These are phyloP conservation scores for Ornithoptera priamus DNA, from an alignment of 2,888 invertebrate genomes.

Conservation along the genomic window DNA sequence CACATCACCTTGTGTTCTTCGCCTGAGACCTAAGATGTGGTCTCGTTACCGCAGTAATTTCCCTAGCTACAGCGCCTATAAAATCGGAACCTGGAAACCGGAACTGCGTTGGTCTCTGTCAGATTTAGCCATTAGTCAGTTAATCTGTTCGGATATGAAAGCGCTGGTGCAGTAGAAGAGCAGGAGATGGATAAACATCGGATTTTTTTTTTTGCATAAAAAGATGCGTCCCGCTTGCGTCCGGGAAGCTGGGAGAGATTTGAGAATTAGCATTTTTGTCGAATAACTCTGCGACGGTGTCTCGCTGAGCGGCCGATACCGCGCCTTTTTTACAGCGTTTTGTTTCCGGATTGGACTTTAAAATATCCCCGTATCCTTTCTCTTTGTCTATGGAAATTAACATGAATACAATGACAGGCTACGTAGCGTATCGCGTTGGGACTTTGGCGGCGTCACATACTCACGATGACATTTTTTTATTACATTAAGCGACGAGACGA, in stretches of 20 bases:
- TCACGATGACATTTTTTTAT: no score
- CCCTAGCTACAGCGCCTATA: no score
- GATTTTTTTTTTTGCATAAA: conserved; percentile 46
- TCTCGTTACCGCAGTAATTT: no score
- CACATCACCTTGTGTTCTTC: no score
- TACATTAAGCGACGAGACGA: no score
- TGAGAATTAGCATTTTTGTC: conserved; percentile 80
- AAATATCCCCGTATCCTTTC: conserved; percentile 64
- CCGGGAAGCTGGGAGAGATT: conserved; percentile 69
- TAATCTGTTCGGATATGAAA: not conserved
- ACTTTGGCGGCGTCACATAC: no score
- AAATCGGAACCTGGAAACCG: no score
- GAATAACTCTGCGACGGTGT: conserved; percentile 76
- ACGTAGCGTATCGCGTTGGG: no score
- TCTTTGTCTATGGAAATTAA: conserved; percentile 43
- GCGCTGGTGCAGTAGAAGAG: conserved; percentile 23
- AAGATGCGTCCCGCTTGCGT: conserved; percentile 69
- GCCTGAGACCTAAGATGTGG: no score
- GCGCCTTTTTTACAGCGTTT: conserved; percentile 63
- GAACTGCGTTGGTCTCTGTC: no score
- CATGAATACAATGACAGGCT: conserved; percentile 21
- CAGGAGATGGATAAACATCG: conserved; percentile 50
- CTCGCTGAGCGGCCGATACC: conserved; percentile 74
- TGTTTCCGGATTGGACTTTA: conserved; percentile 65
- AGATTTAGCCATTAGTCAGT: no score